Base-by-base conservation (phyloP, 2,113 vertebrate species). In the Phrynocephalus versicolor region DNA sequence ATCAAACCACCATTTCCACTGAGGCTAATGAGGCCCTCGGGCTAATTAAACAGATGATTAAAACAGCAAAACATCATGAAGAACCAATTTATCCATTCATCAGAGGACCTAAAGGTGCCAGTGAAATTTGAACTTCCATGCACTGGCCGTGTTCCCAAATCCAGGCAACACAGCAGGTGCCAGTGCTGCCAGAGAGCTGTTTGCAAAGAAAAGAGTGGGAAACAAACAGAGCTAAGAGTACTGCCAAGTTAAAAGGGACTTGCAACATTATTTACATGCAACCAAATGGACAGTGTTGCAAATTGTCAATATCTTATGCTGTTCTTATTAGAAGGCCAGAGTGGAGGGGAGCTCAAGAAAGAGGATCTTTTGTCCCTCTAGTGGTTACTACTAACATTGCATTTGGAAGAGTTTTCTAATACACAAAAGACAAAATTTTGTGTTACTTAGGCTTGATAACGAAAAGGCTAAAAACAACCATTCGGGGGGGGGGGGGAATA, bases 41-140 rank as follows among this genome's bases (percentile, higher is more conserved):
- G 91, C 93, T 95, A 95, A 95, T 95, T 95, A 94, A 95, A 95
- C 93, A 92, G 91, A 92, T 2, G 82, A 91, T 91, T 74, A 91
- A 92, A 94, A 93, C 91, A 93, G 89, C 92, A 92, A 91, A 93
- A 89, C 91, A 93, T 91, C 93, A 94, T 64, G 90, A 93, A 92
- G 83, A 94, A 88, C 92, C 87, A 85, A 91, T 93, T 93, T 93
- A 94, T 94, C 93, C 88, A 85, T 95, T 93, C 92, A 91, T 94
- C 91, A 77, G 88, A 93, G 90, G 90, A 93, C 88, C 84, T 39
- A 86, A 88, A 91, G 73, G 79, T 10, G 67, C 92, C 92, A 93
- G 90, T 88, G 89, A 91, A 93, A 91, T 92, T 86, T 84, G 76
- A 91, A 90, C 88, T 74, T 35, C 79, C 76, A 83, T 88, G 62